Evolutionary conservation across 2,113 vertebrate genomes (phyloP).

Genomic region (Pseudolaguvia tuberculata): DNA sequence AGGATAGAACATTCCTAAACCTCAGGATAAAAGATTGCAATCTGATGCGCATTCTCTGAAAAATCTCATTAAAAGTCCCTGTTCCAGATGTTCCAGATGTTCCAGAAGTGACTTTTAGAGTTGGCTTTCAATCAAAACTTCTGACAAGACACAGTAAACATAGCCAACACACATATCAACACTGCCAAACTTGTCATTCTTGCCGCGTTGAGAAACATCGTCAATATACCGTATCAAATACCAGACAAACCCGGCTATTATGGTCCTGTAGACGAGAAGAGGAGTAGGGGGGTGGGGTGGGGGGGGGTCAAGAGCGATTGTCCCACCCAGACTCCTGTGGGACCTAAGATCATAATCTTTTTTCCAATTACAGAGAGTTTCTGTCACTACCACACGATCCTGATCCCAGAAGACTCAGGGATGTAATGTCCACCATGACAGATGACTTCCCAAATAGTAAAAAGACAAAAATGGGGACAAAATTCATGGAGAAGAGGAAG

Average conservation of each 20-base stretch:
- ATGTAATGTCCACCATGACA: slow-evolving; percentile 17
- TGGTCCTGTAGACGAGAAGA: not conserved
- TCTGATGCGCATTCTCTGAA: slow-evolving; percentile 3
- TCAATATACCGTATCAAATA: slow-evolving; percentile 8
- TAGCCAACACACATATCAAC: not conserved
- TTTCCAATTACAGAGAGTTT: slow-evolving; percentile 18
- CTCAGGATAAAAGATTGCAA: slow-evolving; percentile 8
- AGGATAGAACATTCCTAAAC: not conserved
- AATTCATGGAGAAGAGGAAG: slow-evolving; percentile 11
- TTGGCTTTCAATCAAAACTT: not conserved
- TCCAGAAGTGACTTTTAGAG: not conserved
- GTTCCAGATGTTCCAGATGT: no score
- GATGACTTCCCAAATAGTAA: slow-evolving; percentile 11
- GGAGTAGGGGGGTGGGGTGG: no score
- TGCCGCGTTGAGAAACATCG: not conserved
- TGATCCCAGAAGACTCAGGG: slow-evolving; percentile 10
- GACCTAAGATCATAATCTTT: slow-evolving; percentile 28
- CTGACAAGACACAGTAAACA: slow-evolving; percentile 1
- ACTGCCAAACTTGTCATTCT: slow-evolving; percentile 12
- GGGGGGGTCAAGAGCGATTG: slow-evolving; percentile 16
- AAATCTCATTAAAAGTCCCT: no score
- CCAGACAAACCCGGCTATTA: slow-evolving; percentile 22
- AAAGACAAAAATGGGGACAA: slow-evolving; percentile 12
- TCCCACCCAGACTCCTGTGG: slow-evolving; percentile 21
- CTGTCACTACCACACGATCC: slow-evolving; percentile 30